Base-by-base conservation (phyloP, 2,113 vertebrate genomes). In the Takifugu bimaculatus region DNA sequence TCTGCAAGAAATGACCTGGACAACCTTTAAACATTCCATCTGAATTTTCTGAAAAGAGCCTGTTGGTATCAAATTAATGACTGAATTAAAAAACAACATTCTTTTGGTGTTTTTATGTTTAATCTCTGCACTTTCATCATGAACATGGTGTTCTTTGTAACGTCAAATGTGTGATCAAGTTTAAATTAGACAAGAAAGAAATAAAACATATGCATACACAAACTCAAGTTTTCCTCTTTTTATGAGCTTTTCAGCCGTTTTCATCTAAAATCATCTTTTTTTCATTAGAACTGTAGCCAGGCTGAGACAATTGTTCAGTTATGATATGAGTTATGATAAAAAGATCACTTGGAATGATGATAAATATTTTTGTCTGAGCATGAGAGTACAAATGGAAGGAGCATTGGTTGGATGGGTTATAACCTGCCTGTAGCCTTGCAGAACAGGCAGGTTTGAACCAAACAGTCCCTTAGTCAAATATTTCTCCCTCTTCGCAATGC, bases 131-230 rank as follows among this genome's bases (percentile, higher is more conserved):
- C 42, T 58, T 58, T 43, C 11, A 44, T 50, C 25, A 62, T 52
- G 15, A 7, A 27, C 6, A 26, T 61, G 35, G 25, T 43, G 60
- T 51, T 52, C 35, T 61, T 27, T 52, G 32, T 61, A 20, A 51
- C 15, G 32, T 61, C 59, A 52, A 60, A 61, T 27, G 49, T 43
- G 14, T 61, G 14, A 52, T 44, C 4, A 43, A 52, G 32, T 61
- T 51, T 5, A 6, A 51, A 50, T 15, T 27, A 51, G 32, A 43
- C 25, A n/a, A 6, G 25, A 61, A 51, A 15, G 20, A 60, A 60
- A 61, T 61, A 61, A 61, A 61, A 42, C 5, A 1, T 1, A 60
- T 35, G 11, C 11, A 50, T 6, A 4, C 47, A 50, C 11, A 50
- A 50, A 20, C 13, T n/a, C 1, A n/a, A 1, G 5, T 47, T 47